These are phyloP conservation scores for Oryzias woworae DNA, from an alignment of 2,113 vertebrate species.

Conservation along the genomic window DNA sequence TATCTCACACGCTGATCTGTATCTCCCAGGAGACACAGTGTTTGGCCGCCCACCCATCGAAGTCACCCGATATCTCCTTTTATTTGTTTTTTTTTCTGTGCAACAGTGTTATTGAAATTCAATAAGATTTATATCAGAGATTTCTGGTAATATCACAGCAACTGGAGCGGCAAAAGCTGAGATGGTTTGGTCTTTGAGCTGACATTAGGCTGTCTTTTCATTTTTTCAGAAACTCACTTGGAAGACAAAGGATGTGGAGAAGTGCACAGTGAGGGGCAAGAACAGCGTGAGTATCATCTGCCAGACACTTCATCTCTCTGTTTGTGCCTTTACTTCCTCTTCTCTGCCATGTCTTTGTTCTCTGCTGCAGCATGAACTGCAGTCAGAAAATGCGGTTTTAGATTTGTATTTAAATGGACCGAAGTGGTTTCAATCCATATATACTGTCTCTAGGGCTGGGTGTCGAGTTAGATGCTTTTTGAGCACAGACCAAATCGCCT, in stretches of 20 bases:
- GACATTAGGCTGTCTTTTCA: conserved; percentile 51
- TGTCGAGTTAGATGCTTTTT: no score
- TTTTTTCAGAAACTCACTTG: conserved; percentile 79
- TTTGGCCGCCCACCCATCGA: conserved; percentile 28
- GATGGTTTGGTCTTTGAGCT: conserved; percentile 41
- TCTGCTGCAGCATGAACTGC: no score
- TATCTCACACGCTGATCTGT: conserved; percentile 19
- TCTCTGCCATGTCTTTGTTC: background rate
- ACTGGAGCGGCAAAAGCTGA: conserved; percentile 35
- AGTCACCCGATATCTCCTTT: conserved; percentile 25
- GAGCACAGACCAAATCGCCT: no score
- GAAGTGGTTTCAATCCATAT: no score
- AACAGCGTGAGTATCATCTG: conserved; percentile 78
- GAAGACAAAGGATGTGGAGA: conserved; percentile 82
- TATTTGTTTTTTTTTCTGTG: conserved; percentile 36
- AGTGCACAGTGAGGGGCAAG: conserved; percentile 82
- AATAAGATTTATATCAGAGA: conserved; percentile 68
- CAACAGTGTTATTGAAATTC: conserved; percentile 59
- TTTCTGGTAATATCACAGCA: conserved; percentile 55
- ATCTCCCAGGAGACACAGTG: conserved; percentile 27
- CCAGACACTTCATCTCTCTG: conserved; percentile 6
- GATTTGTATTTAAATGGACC: no score
- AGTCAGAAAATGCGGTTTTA: no score
- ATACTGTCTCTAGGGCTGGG: no score
- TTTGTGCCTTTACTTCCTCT: conserved; percentile 2